These are phyloP conservation scores for Clavelina lepadiformis DNA, from an alignment of 23 tunicate genomes.

Conservation along the genomic window DNA sequence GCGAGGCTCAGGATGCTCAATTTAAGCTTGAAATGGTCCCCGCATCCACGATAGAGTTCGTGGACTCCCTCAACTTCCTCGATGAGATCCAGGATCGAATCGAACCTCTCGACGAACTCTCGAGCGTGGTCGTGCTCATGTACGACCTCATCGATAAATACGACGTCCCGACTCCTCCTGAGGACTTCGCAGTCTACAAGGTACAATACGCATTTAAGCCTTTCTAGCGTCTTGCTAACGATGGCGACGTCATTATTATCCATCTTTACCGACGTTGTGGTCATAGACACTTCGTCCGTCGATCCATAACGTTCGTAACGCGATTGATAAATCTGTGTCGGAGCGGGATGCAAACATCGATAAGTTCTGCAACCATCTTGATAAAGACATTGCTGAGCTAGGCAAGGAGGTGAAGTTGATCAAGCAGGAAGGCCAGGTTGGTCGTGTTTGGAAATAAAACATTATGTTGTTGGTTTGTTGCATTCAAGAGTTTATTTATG, in stretches of 20 bases:
- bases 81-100: slow-evolving; percentile 98
- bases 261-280: background rate
- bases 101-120: slow-evolving; percentile 86
- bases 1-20: slow-evolving; percentile 94
- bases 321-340: slow-evolving; percentile 93
- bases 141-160: slow-evolving; percentile 94
- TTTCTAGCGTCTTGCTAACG: too few species aligned
- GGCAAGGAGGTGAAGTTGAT: slow-evolving; percentile 87
- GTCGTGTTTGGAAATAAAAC: too few species aligned
- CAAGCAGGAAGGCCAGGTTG: slow-evolving; percentile 94
- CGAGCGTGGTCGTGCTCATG: slow-evolving; percentile 83
- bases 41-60: slow-evolving; percentile 88
- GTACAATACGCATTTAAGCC: too few species aligned
- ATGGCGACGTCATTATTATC: background rate
- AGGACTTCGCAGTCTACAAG: slow-evolving; percentile 96
- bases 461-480: too few species aligned
- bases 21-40: slow-evolving; percentile 85
- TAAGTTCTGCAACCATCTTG: slow-evolving; percentile 82
- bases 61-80: slow-evolving; percentile 81
- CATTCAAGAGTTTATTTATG: too few species aligned
- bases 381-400: slow-evolving; percentile 96
- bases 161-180: slow-evolving; percentile 93
- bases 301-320: slow-evolving; percentile 77
- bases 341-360: slow-evolving; percentile 94
- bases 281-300: slow-evolving; percentile 86